Conservation (phyloP, 2,888 invertebrate species). For the Plagodis dolabraria region DNA sequence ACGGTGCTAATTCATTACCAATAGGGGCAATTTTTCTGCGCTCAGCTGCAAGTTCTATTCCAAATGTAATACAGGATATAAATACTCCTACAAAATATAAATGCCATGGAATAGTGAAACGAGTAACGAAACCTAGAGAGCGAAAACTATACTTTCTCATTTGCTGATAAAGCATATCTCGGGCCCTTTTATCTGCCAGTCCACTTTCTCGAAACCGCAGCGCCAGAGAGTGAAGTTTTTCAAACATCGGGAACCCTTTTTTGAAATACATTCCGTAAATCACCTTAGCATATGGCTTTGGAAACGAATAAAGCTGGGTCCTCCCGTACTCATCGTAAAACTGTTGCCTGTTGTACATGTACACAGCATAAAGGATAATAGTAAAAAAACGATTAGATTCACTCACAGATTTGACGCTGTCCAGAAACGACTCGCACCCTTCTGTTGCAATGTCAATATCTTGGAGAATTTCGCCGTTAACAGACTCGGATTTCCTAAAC, state of each 20-base stretch:
- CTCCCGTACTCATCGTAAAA: conserved; percentile 49
- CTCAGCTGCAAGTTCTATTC: conserved; percentile 38
- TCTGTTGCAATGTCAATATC: conserved; percentile 5
- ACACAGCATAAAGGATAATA: conserved; percentile 45
- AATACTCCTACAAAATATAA: conserved; percentile 44
- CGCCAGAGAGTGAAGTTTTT: conserved; percentile 40
- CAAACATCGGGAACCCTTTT: conserved; percentile 61
- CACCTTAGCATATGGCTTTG: conserved; percentile 48
- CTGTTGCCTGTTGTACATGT: conserved; percentile 43
- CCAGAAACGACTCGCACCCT: conserved; percentile 38
- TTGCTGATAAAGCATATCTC: conserved; percentile 36
- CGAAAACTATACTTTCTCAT: conserved; percentile 34
- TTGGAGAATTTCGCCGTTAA: conserved; percentile 4
- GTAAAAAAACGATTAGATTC: conserved; percentile 48
- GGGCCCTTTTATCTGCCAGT: conserved; percentile 41
- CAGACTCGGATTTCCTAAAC: conserved; percentile 27
- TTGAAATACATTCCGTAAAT: conserved; percentile 59
- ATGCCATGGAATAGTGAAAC: conserved; percentile 52
- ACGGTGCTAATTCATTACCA: no score
- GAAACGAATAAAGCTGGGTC: conserved; percentile 40
- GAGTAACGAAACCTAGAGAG: conserved; percentile 15
- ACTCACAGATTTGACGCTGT: conserved; percentile 52
- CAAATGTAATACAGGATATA: conserved; percentile 42
- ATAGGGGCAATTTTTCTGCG: neutral
- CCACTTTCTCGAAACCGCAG: conserved; percentile 58